Percentiles rank a stretch among this genome's conserved stretches.
phyloP scores from a whole-genome alignment of 2,113 vertebrate genomes.

The Danio rerio region DNA sequence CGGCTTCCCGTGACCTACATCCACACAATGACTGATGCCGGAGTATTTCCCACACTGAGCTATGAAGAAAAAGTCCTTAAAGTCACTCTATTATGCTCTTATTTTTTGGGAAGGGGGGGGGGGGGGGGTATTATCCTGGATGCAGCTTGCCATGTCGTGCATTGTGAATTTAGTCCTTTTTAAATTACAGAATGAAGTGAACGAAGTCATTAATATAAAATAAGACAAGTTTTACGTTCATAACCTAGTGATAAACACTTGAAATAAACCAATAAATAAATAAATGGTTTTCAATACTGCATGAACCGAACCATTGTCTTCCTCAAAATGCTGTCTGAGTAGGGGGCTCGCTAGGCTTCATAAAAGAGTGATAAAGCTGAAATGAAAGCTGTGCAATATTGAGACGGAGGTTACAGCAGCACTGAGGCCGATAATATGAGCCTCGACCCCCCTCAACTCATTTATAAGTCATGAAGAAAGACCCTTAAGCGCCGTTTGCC shows the following conservation, averaged over 20 bases:
- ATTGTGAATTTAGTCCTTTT: too few relatives aligned
- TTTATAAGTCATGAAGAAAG: conserved; percentile 74
- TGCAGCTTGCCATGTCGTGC: too few relatives aligned
- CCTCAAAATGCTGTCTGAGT: background rate
- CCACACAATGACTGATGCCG: conserved; percentile 16
- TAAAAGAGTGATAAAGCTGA: conserved; percentile 40
- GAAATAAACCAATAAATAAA: background rate
- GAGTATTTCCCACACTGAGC: background rate
- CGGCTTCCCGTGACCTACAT: conserved; percentile 40
- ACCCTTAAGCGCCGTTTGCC: conserved; percentile 66
- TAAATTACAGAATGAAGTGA: too few relatives aligned
- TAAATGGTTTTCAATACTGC: background rate
- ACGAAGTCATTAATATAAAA: background rate
- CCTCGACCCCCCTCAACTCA: conserved; percentile 59
- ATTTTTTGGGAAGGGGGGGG: too few relatives aligned
- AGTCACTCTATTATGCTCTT: background rate
- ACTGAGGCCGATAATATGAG: conserved; percentile 57
- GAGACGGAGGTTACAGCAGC: conserved; percentile 32
- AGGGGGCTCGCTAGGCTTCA: background rate
- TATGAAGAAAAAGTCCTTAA: background rate
- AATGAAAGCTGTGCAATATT: conserved; percentile 11
- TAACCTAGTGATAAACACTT: background rate
- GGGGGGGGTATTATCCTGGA: too few relatives aligned
- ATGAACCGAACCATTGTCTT: background rate
- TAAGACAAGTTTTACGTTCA: background rate